Base-by-base conservation (phyloP, 2,113 vertebrate species). In the Trichomycterus rosablanca region DNA sequence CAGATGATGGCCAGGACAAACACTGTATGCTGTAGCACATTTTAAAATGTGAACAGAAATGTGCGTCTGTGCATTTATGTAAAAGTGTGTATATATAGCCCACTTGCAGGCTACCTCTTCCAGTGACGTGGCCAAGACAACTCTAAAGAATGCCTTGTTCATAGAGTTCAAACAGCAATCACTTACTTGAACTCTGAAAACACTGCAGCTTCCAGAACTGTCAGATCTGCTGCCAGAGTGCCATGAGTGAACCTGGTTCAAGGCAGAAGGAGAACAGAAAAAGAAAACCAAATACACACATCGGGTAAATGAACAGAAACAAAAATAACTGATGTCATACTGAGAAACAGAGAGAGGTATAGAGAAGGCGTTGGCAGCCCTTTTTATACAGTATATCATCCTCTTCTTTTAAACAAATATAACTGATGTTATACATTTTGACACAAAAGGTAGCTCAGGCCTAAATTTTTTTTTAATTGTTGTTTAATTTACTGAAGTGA, bases 21-120 rank as follows among this genome's bases (percentile, higher is more conserved):
- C 20, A 40, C 4, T 24, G 20, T 42, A 16, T 16, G 9, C 35
- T n/a, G 1, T 7, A 14, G 1, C 22, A 18, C 15, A 12, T 28
- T 56, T 4, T 18, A 10, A 15, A 37, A 15, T 50, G 15, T 42
- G 15, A 18, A 11, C n/a, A 22, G 26, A 10, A 20, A 18, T 6
- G 42, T 15, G 15, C 18, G n/a, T 44, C 15, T n/a, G n/a, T n/a
- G n/a, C n/a, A n/a, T n/a, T 18, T 50, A 59, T 63, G 54, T 55
- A 34, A 35, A 23, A 30, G 46, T 73, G 57, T 74, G 57, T 72
- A 42, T 59, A 51, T 49, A 43, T 23, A 51, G 66, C 60, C 64
- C 71, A 81, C 73, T 70, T 76, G 56, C 71, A 51, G 55, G 64
- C 71, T 75, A 68, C 70, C 73, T 77, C 66, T 76, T 61, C 34